Conservation (phyloP, 1,140 invertebrate genomes). For the Tetranychus urticae region DNA sequence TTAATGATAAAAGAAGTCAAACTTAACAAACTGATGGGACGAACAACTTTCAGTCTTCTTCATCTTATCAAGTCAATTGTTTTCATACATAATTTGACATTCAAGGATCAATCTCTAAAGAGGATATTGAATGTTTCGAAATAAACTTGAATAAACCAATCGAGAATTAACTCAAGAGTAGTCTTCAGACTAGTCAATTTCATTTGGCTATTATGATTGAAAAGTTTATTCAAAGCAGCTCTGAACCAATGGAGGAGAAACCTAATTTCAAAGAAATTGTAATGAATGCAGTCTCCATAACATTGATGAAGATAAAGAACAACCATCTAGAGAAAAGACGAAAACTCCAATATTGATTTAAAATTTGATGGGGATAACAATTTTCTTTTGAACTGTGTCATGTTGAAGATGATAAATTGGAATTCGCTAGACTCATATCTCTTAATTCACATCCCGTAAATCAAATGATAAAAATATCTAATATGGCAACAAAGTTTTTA, state of each 20-base stretch:
- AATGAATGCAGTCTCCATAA: background rate
- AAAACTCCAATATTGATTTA: background rate
- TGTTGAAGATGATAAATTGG: background rate
- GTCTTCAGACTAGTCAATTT: background rate
- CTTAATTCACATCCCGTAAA: background rate
- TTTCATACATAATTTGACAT: background rate
- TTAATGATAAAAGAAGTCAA: background rate
- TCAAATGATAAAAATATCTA: no score
- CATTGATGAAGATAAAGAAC: background rate
- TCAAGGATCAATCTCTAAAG: background rate
- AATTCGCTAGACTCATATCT: background rate
- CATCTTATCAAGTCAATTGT: background rate
- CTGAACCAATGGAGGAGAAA: background rate
- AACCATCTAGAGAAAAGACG: background rate
- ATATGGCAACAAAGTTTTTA: no score
- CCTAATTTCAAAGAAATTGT: background rate
- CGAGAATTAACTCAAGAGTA: background rate
- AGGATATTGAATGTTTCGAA: background rate
- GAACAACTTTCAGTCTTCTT: background rate
- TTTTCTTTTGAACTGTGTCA: background rate
- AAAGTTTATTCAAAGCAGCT: background rate
- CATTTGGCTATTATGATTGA: background rate
- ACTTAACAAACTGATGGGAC: background rate
- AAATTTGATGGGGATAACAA: background rate
- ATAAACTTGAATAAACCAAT: background rate